Conservation (phyloP, 2,797 vertebrate genomes). For the Rousettus madagascariensis region DNA sequence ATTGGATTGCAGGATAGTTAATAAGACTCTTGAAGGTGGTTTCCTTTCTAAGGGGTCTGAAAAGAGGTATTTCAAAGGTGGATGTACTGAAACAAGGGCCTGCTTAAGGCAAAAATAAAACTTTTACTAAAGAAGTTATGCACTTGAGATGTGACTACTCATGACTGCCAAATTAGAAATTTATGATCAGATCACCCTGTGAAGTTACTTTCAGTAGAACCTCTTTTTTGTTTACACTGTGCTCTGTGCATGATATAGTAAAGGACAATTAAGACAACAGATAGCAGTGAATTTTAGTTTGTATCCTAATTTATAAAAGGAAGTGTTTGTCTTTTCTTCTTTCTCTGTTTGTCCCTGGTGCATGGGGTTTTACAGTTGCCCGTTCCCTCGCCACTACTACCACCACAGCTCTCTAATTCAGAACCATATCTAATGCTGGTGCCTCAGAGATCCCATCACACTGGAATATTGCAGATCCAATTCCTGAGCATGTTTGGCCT, state of each 20-base stretch:
- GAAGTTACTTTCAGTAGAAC: not conserved
- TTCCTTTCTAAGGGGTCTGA: not conserved
- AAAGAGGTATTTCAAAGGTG: not conserved
- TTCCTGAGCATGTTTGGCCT: not conserved
- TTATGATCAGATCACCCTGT: not conserved
- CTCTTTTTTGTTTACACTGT: not conserved
- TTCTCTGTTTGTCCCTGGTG: not conserved
- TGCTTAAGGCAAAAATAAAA: too few species aligned
- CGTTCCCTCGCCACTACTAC: not conserved
- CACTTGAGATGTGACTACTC: not conserved
- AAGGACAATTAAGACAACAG: not conserved
- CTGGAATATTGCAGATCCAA: not conserved
- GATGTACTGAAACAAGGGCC: not conserved
- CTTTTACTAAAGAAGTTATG: too few species aligned
- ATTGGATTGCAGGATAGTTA: too few species aligned
- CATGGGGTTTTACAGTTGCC: not conserved
- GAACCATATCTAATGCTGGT: not conserved
- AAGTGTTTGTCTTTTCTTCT: not conserved
- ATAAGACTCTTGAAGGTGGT: not conserved
- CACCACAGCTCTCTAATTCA: not conserved
- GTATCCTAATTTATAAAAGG: not conserved
- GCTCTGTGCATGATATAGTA: not conserved
- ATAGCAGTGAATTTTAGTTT: not conserved
- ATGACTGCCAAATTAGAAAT: not conserved
- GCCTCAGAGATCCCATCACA: not conserved